Percentiles rank a stretch among this genome's conserved stretches.
These are phyloP conservation scores for Tenthredo mesomela DNA, from an alignment of 2,888 invertebrate species.

Conservation along the genomic window DNA sequence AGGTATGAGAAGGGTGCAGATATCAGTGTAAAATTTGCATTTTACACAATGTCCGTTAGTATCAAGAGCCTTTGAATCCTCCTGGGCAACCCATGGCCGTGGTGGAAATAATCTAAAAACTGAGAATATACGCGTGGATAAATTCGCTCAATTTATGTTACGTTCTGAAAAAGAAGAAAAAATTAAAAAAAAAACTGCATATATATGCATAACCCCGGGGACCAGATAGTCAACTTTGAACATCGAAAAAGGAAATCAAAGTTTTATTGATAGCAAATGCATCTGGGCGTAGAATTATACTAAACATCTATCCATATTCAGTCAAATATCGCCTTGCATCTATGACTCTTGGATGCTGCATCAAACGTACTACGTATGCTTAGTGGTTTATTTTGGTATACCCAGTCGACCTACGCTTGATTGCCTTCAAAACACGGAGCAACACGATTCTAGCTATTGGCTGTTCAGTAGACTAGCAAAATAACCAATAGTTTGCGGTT, in stretches of 20 bases:
- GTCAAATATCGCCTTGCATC: not conserved
- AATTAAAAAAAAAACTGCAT: not conserved
- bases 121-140: not conserved
- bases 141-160: slow-evolving; percentile 11
- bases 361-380: not conserved
- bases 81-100: not conserved
- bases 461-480: not conserved
- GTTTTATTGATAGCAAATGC: not conserved
- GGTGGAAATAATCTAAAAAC: not conserved
- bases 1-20: not conserved
- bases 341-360: not conserved
- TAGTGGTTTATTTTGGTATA: not conserved
- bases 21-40: slow-evolving; percentile 43
- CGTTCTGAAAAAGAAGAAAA: not conserved
- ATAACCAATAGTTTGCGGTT: not conserved
- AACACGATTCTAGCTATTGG: not conserved
- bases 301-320: slow-evolving; percentile 1
- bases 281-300: not conserved
- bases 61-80: slow-evolving; percentile 33
- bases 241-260: slow-evolving; percentile 6
- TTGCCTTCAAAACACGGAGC: not conserved
- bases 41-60: slow-evolving; percentile 22
- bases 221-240: not conserved
- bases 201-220: not conserved
- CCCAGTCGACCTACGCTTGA: not conserved